phyloP scores from a whole-genome alignment of 1,140 invertebrate genomes.

The Carposina sasakii region DNA sequence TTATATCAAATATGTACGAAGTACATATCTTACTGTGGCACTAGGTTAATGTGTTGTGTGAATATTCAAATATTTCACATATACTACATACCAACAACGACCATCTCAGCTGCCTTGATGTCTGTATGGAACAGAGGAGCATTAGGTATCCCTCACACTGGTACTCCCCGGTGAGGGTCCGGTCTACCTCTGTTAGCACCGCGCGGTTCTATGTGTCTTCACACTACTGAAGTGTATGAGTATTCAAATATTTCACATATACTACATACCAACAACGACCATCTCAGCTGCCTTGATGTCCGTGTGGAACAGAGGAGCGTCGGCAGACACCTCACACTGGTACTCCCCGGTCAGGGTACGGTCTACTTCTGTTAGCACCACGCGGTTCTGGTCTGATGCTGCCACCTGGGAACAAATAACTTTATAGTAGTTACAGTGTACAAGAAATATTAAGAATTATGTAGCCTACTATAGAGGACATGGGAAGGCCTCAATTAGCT shows the following conservation, averaged over 20 bases:
- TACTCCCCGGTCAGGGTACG: slow-evolving; percentile 78
- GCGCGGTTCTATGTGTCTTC: slow-evolving; percentile 76
- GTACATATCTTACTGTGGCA: too few relatives aligned
- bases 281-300: slow-evolving; percentile 78
- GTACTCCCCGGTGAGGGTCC: slow-evolving; percentile 78
- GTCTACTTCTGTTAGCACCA: slow-evolving; percentile 76
- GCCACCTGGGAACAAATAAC: slow-evolving; percentile 64
- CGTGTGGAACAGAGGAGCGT: slow-evolving; percentile 80
- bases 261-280: slow-evolving; percentile 76
- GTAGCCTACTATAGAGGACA: too few relatives aligned
- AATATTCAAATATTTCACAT: too few relatives aligned
- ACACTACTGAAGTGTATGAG: too few relatives aligned
- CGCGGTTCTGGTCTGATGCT: slow-evolving; percentile 75
- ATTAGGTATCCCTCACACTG: slow-evolving; percentile 82
- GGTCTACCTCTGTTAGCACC: slow-evolving; percentile 75
- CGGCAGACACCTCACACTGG: slow-evolving; percentile 82
- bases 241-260: slow-evolving; percentile 1
- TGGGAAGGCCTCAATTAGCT: too few relatives aligned
- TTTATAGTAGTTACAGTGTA: not conserved
- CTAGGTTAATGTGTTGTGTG: too few relatives aligned
- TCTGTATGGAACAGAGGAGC: slow-evolving; percentile 81
- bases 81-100: slow-evolving; percentile 75
- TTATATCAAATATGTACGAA: too few relatives aligned
- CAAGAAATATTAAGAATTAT: not conserved
- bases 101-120: slow-evolving; percentile 77